These are phyloP conservation scores for Chloroclystis v-ata DNA, from an alignment of 2,888 invertebrate species.

Conservation along the genomic window DNA sequence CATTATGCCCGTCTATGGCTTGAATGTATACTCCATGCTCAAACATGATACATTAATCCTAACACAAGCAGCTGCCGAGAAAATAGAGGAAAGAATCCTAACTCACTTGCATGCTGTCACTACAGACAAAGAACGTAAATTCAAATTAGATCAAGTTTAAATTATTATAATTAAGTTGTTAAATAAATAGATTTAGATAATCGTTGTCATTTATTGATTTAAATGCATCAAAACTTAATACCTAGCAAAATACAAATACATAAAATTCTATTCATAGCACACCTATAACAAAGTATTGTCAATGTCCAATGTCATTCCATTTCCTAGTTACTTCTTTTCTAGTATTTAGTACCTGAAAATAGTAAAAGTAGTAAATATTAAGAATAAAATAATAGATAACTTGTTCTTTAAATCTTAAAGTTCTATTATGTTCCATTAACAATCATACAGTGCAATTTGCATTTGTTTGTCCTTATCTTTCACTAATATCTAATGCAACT, in stretches of 20 bases:
- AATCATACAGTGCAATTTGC: too few relatives aligned
- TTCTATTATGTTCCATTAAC: too few relatives aligned
- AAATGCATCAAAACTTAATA: constrained; percentile 3
- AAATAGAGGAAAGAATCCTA: constrained; percentile 88
- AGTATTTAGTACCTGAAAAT: too few relatives aligned
- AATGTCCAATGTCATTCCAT: background rate
- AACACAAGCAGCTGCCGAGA: constrained; percentile 89
- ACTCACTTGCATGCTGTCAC: constrained; percentile 82
- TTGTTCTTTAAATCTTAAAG: too few relatives aligned
- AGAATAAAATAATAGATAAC: too few relatives aligned
- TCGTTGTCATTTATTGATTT: constrained; percentile 5
- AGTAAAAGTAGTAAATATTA: too few relatives aligned
- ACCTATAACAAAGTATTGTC: background rate
- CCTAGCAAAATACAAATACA: constrained; percentile 5
- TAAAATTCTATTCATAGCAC: background rate
- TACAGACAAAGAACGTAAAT: constrained; percentile 63
- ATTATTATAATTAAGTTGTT: background rate
- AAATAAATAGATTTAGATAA: constrained; percentile 15
- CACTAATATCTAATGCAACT: too few relatives aligned
- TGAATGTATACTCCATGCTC: constrained; percentile 97
- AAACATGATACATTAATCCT: constrained; percentile 96
- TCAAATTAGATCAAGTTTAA: constrained; percentile 80
- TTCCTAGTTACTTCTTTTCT: constrained; percentile 75
- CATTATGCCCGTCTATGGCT: constrained; percentile 96
- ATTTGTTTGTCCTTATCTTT: too few relatives aligned